phyloP scores from a whole-genome alignment of 1,140 invertebrate genomes.

The Helicoverpa armigera region DNA sequence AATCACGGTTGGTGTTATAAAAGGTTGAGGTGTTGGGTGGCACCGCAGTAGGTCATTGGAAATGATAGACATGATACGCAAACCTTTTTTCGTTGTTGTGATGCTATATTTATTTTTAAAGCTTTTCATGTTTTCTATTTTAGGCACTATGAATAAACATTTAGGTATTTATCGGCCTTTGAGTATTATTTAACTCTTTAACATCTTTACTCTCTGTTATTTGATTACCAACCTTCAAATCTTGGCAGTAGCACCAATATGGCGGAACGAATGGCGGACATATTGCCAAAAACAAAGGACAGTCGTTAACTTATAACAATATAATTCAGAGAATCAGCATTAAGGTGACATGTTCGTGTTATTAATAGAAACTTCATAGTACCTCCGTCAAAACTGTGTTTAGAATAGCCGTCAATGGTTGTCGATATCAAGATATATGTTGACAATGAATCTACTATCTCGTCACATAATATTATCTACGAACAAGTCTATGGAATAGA shows the following conservation, averaged over 20 bases:
- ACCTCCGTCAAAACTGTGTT: conserved; percentile 17
- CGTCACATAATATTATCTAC: conserved; percentile 14
- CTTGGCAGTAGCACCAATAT: background rate
- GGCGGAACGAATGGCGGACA: background rate
- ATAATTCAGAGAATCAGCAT: background rate
- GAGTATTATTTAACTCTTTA: too few species aligned
- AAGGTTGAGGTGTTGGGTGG: background rate
- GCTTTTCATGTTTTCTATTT: too few species aligned
- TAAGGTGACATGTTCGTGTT: background rate
- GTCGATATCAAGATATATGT: conserved; percentile 8
- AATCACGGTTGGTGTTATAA: background rate
- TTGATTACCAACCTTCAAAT: background rate
- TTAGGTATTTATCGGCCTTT: too few species aligned
- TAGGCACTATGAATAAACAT: too few species aligned
- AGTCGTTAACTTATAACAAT: background rate
- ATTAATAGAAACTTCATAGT: conserved; percentile 5
- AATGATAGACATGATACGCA: too few species aligned
- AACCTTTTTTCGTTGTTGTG: too few species aligned
- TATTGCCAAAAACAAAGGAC: conserved; percentile 5
- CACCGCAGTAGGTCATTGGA: too few species aligned
- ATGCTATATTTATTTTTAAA: too few species aligned
- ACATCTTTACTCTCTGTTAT: too few species aligned
- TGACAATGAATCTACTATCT: conserved; percentile 18
- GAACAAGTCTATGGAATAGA: background rate
- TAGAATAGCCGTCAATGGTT: conserved; percentile 13